Evolutionary conservation across 2,888 invertebrate species (phyloP).

Genomic region (Macaria notata): DNA sequence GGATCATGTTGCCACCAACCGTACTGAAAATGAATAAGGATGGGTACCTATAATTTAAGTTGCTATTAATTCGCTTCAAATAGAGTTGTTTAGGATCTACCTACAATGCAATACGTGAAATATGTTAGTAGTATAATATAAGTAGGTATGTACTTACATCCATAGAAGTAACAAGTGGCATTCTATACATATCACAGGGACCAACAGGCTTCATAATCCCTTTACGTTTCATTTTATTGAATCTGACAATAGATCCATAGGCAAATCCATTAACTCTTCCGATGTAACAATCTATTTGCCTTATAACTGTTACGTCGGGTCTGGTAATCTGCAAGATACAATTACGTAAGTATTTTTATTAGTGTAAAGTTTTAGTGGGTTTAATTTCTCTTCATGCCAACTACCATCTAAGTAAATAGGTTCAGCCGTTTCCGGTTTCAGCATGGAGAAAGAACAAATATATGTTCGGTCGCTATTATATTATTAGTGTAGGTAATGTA

Average conservation of each 20-base stretch:
- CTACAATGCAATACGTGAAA: no score
- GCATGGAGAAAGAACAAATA: no score
- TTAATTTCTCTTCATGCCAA: no score
- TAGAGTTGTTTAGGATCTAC: no score
- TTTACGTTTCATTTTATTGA: constrained; percentile 75
- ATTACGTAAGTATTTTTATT: not conserved
- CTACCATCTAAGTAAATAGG: no score
- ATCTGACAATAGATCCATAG: constrained; percentile 73
- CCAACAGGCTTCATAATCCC: constrained; percentile 78
- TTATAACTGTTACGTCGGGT: constrained; percentile 60
- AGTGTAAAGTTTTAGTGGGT: no score
- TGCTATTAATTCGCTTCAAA: no score
- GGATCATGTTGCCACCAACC: constrained; percentile 79
- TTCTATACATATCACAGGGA: constrained; percentile 76
- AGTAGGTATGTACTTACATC: constrained; percentile 44
- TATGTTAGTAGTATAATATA: no score
- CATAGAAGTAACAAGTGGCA: constrained; percentile 68
- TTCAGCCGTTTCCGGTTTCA: no score
- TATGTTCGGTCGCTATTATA: no score
- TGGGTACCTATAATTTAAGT: not conserved
- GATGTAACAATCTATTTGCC: constrained; percentile 72
- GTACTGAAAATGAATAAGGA: constrained; percentile 49
- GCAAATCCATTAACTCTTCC: constrained; percentile 80
- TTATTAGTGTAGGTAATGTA: no score
- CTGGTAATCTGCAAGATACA: constrained; percentile 46